Percentiles rank a stretch among this genome's conserved stretches.
phyloP scores from a whole-genome alignment of 2,113 vertebrate genomes.

The Thunnus thynnus region DNA sequence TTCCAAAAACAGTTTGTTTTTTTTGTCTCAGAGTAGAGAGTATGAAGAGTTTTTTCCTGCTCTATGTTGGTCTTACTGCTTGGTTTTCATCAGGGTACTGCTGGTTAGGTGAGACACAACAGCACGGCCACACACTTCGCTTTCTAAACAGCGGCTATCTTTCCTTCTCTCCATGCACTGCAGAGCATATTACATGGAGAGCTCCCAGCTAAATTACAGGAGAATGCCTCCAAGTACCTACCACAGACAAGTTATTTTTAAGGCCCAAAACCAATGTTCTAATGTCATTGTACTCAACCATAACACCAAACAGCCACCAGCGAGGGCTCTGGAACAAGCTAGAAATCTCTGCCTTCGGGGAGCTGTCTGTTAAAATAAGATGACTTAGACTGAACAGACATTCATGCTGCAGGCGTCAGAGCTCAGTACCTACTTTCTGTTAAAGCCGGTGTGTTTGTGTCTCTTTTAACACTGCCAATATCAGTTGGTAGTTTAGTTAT shows the following conservation, averaged over 20 bases:
- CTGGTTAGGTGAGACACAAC: slow-evolving; percentile 62
- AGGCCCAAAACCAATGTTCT: slow-evolving; percentile 73
- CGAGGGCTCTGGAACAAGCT: slow-evolving; percentile 14
- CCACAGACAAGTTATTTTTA: slow-evolving; percentile 82
- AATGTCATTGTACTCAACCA: slow-evolving; percentile 77
- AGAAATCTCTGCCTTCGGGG: slow-evolving; percentile 12
- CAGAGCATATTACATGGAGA: slow-evolving; percentile 48
- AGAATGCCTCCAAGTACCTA: slow-evolving; percentile 71
- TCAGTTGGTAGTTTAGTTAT: neutral
- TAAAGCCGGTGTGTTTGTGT: neutral
- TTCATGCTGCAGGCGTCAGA: neutral
- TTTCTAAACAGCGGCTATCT: slow-evolving; percentile 41
- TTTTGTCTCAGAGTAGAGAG: neutral
- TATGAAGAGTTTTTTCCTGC: slow-evolving; percentile 28
- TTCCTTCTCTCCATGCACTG: slow-evolving; percentile 27
- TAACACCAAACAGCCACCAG: slow-evolving; percentile 63
- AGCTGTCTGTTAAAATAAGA: neutral
- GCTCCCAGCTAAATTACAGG: slow-evolving; percentile 76
- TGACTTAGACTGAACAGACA: neutral
- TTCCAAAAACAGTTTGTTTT: slow-evolving; percentile 29
- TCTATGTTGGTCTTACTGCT: slow-evolving; percentile 15
- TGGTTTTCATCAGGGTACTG: slow-evolving; percentile 60
- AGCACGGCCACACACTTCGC: slow-evolving; percentile 68
- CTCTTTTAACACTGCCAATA: neutral
- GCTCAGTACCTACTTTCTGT: neutral